phyloP scores from a whole-genome alignment of 2,888 invertebrate species.

The Calliscelio sp. region DNA sequence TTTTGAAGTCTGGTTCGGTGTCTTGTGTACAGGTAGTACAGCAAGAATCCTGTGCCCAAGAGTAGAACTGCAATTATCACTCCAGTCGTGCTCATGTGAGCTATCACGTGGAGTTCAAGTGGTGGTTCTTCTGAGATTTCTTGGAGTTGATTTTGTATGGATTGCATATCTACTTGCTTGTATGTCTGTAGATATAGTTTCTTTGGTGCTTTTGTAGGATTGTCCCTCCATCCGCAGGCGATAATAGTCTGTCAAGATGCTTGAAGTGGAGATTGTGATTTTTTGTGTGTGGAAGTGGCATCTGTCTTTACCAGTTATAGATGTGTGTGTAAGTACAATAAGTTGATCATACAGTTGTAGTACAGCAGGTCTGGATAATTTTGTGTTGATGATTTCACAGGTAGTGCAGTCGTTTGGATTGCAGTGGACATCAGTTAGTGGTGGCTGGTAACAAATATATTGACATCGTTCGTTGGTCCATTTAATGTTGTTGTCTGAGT shows the following conservation, averaged over 20 bases:
- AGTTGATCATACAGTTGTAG: conserved; percentile 14
- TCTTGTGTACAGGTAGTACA: no score
- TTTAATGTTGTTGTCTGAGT: not conserved
- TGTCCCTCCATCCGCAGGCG: not conserved
- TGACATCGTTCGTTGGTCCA: no score
- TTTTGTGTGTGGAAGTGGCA: not conserved
- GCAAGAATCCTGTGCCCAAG: not conserved
- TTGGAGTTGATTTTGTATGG: conserved; percentile 2
- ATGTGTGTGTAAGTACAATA: conserved; percentile 17
- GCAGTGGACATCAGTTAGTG: no score
- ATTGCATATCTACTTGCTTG: not conserved
- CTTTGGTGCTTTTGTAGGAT: no score
- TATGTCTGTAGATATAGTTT: no score
- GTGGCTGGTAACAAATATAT: no score
- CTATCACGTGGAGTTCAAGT: not conserved
- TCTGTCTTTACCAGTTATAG: not conserved
- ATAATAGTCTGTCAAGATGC: not conserved
- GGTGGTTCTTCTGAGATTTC: conserved; percentile 12
- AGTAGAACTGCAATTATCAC: no score
- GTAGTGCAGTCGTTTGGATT: no score
- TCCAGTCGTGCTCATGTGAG: no score
- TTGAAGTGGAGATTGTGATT: not conserved
- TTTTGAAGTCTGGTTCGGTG: no score
- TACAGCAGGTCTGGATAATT: not conserved
- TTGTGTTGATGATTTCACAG: not conserved